These are phyloP conservation scores for Corvus moneduloides DNA, from an alignment of 2,113 vertebrate species.

Conservation along the genomic window DNA sequence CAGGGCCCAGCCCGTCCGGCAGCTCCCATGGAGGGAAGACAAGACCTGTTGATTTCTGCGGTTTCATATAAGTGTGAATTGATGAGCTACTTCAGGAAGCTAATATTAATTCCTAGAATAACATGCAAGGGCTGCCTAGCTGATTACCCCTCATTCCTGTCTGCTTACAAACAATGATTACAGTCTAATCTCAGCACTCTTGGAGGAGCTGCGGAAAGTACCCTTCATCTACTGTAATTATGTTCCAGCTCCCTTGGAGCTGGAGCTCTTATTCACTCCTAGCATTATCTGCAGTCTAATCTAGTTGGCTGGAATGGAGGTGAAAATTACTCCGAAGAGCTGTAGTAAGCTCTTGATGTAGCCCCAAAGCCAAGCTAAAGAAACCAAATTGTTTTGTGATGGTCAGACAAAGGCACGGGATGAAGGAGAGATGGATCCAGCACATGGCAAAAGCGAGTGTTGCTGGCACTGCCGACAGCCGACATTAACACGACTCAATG, in stretches of 20 bases:
- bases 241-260: conserved; percentile 51
- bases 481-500: neutral
- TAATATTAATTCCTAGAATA: conserved; percentile 68
- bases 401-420: neutral
- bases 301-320: conserved; percentile 36
- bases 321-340: conserved; percentile 43
- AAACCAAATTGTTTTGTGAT: neutral
- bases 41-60: conserved; percentile 39
- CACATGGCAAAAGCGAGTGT: rapidly evolving
- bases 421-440: neutral
- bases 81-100: conserved; percentile 49
- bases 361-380: conserved; percentile 14
- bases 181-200: conserved; percentile 70
- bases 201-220: conserved; percentile 53
- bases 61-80: neutral
- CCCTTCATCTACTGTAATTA: conserved; percentile 70
- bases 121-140: conserved; percentile 40
- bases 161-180: conserved; percentile 77
- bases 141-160: conserved; percentile 70
- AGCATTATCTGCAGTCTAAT: conserved; percentile 54
- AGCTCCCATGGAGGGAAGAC: neutral
- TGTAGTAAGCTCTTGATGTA: neutral
- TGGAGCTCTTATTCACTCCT: conserved; percentile 48
- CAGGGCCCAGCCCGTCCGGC: rapidly evolving
- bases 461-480: neutral